These are phyloP conservation scores for Fragum whitleyi DNA, from an alignment of 2,888 invertebrate species.

Conservation along the genomic window DNA sequence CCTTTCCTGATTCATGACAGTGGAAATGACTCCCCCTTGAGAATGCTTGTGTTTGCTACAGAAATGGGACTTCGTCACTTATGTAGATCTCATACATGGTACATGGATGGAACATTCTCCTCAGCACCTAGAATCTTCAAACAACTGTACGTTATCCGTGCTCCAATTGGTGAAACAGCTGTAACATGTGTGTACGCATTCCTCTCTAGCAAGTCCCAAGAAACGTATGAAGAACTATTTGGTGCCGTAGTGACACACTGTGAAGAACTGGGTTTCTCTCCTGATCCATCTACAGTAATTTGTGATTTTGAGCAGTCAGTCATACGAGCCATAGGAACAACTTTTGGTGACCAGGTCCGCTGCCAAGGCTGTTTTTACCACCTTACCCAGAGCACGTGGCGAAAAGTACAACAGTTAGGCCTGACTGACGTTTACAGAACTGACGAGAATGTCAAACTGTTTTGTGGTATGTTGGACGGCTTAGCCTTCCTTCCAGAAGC, in stretches of 20 bases:
- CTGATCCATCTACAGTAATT: too few relatives aligned
- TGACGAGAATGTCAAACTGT: too few relatives aligned
- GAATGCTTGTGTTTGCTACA: constrained; percentile 35
- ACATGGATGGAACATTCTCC: constrained; percentile 28
- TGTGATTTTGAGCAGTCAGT: too few relatives aligned
- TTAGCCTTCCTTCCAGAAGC: constrained; percentile 3
- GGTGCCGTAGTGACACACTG: too few relatives aligned
- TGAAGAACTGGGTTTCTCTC: too few relatives aligned
- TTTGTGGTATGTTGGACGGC: not conserved
- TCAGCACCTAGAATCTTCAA: constrained; percentile 30
- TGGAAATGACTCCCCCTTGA: constrained; percentile 3
- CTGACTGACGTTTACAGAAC: too few relatives aligned
- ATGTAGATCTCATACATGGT: too few relatives aligned
- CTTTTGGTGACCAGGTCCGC: too few relatives aligned
- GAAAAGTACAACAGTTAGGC: not conserved
- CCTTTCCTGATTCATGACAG: constrained; percentile 32
- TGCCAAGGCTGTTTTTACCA: too few relatives aligned
- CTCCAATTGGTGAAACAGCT: not conserved
- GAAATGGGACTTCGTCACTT: constrained; percentile 26
- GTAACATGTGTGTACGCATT: not conserved
- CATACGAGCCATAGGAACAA: too few relatives aligned
- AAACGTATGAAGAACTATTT: too few relatives aligned
- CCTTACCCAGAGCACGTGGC: too few relatives aligned
- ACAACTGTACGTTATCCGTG: not conserved
- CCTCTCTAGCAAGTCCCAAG: not conserved